phyloP scores from a whole-genome alignment of 1,140 invertebrate genomes.

The Scaptomyza montana region DNA sequence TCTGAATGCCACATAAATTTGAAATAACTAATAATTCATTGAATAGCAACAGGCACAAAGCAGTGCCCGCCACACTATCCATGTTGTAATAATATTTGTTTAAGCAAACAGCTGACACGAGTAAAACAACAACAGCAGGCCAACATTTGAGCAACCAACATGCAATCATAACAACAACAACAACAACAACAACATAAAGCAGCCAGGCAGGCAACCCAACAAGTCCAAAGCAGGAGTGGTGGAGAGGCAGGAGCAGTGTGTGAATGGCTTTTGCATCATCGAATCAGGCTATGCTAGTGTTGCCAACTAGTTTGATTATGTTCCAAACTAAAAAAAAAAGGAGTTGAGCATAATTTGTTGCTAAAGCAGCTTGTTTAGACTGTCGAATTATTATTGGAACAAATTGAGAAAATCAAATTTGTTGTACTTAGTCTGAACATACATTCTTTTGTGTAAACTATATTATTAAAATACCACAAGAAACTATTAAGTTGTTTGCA shows the following conservation, averaged over 20 bases:
- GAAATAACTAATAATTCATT: constrained; percentile 81
- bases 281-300: not conserved
- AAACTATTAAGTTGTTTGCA: too few relatives aligned
- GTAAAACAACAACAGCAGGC: constrained; percentile 26
- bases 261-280: constrained; percentile 3
- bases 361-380: not conserved
- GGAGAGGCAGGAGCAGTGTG: not conserved
- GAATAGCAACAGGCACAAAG: constrained; percentile 47
- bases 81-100: constrained; percentile 76
- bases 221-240: not conserved
- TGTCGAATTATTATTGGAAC: not conserved
- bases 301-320: constrained; percentile 31
- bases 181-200: too few relatives aligned
- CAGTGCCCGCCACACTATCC: constrained; percentile 20
- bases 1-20: constrained; percentile 73
- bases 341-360: constrained; percentile 1
- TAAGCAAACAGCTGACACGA: constrained; percentile 74
- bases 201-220: constrained; percentile 10
- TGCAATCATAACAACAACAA: too few relatives aligned
- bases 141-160: too few relatives aligned
- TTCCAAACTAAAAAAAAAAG: not conserved
- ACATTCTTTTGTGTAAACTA: too few relatives aligned
- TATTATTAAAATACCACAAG: too few relatives aligned
- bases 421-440: too few relatives aligned
- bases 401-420: too few relatives aligned